Base-by-base conservation (phyloP, 2,888 invertebrate genomes). In the Creontiades dilutus region DNA sequence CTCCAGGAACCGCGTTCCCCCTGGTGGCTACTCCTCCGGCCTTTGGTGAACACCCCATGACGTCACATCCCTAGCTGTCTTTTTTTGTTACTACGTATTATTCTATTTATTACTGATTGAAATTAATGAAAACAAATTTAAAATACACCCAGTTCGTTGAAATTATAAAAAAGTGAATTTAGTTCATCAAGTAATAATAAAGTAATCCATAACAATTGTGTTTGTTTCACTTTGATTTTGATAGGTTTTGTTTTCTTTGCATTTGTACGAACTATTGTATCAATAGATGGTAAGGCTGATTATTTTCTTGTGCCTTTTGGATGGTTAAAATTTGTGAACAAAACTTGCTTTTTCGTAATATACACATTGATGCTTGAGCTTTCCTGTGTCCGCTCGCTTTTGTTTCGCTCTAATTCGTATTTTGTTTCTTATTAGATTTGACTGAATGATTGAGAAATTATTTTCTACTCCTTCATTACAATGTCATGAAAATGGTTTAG, bases 21-120 rank as follows among this genome's bases (percentile, higher is more conserved):
- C 96, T 86, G 96, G 96, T 92, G 96, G 96, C 85, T 95, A 94
- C 93, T 95, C 96, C 91, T 95, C 95, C 92, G 95, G 95, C 92
- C 95, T 96, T 91, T 96, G 96, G 96, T 96, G 95, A 95, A 93
- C 89, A 93, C 88, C 47, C 55, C 89, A 61, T 85, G 19, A 82
- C 52, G 52, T 19, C 82, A 82, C 82, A 78, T 37, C 47, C 46
- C 47, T 78, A 46, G 37, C 78, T 78, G 37, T 78, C 47, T 16
- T 78, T 78, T 37, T 78, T 78, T 78, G 37, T 78, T 47, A 47
- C 47, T 37, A 78, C 27, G 37, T 28, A 28, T 78, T 47, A 46
- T n/a, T 78, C 16, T 37, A 47, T 78, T 78, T 78, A 78, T 47
- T 78, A 78, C 47, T 78, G 37, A 78, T 37, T 78, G 78, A 78